These are phyloP conservation scores for Pedetes capensis DNA, from an alignment of 2,113 vertebrate genomes.

Conservation along the genomic window DNA sequence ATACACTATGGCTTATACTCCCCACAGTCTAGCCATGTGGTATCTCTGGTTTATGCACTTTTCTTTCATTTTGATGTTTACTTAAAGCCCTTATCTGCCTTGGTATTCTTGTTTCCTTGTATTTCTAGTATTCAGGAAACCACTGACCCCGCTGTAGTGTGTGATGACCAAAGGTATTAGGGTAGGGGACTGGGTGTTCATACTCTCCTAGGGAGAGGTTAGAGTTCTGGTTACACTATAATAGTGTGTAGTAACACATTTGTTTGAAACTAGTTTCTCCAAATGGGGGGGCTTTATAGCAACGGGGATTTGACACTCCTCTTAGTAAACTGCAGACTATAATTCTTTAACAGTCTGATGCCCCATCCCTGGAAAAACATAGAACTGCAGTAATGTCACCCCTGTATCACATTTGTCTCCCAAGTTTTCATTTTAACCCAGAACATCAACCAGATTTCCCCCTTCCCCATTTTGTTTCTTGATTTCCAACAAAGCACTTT, in stretches of 20 bases:
- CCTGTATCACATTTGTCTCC: rapidly evolving
- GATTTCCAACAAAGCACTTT: slow-evolving; percentile 43
- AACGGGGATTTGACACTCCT: not conserved
- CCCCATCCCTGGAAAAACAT: not conserved
- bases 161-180: not conserved
- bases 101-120: not conserved
- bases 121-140: not conserved
- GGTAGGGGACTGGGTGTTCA: not conserved
- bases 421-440: not conserved
- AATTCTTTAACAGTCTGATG: not conserved
- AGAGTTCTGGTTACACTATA: not conserved
- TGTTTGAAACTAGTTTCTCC: not conserved
- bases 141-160: not conserved
- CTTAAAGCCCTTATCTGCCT: not conserved
- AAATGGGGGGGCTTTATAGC: no score
- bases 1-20: not conserved
- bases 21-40: not conserved
- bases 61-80: no score
- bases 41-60: no score
- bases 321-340: not conserved
- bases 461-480: not conserved
- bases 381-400: not conserved
- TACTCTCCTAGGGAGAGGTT: not conserved
- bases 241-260: not conserved
- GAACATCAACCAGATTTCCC: not conserved